These are phyloP conservation scores for Acholoe squamosa DNA, from an alignment of 2,888 invertebrate genomes.

Conservation along the genomic window DNA sequence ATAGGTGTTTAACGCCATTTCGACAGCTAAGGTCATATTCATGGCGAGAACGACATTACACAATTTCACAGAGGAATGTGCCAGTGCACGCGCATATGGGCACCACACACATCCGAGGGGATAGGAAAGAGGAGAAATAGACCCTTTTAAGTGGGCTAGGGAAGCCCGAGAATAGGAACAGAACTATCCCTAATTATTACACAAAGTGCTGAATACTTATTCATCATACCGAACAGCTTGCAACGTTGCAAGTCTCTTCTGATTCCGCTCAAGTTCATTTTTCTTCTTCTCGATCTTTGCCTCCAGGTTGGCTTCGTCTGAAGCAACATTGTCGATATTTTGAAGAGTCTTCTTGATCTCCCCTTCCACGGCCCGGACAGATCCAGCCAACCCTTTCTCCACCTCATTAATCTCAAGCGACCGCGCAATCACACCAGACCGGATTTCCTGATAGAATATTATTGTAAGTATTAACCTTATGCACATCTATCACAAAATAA, in stretches of 20 bases:
- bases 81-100: no score
- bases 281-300: slow-evolving; percentile 95
- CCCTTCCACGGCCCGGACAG: slow-evolving; percentile 87
- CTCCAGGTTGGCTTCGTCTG: slow-evolving; percentile 94
- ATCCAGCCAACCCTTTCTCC: slow-evolving; percentile 90
- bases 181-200: not conserved
- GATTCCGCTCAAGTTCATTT: slow-evolving; percentile 94
- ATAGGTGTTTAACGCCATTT: no score
- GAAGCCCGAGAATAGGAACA: no score
- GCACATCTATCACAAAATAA: no score
- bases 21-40: no score
- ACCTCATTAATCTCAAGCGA: slow-evolving; percentile 92
- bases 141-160: no score
- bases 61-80: no score
- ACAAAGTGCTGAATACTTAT: not conserved
- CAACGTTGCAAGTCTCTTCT: slow-evolving; percentile 95
- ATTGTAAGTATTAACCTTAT: no score
- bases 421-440: slow-evolving; percentile 91
- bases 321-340: slow-evolving; percentile 92
- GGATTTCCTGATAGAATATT: slow-evolving; percentile 86
- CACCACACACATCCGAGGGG: no score
- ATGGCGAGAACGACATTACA: no score
- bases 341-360: slow-evolving; percentile 88
- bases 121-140: no score
- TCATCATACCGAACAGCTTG: slow-evolving; percentile 92